Evolutionary conservation across 2,888 invertebrate species (phyloP), one percentile per base, ranked within the genome.

Genomic region (Lomographa bimaculata): DNA sequence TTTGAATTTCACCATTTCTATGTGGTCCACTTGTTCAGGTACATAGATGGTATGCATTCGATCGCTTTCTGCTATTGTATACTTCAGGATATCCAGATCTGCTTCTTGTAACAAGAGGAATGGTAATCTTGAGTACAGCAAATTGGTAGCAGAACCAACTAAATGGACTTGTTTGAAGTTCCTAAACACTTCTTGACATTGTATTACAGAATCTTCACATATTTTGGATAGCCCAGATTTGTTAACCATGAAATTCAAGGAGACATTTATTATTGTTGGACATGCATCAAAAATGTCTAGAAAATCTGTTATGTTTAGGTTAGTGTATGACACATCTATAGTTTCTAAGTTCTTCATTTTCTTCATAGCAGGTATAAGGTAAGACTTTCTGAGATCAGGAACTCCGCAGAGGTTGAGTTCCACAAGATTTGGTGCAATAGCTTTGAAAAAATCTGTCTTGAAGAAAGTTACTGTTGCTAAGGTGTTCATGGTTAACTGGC

Each of bases 291-390:
- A 58, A 9, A 84, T 60, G 16, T 73, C 69, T 28, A 71, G 16
- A 26, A 84, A 69, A 64, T 86, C 80, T 19, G 54, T 12, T 7
- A 85, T 53, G 35, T 45, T 65, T 11, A 85, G 66, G 32, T 68
- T 66, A 21, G 86, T 86, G 29, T 71, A 83, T 1, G 82, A 69
- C 9, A 86, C 60, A 66, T 86, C 72, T 26, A 86, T 54, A 12
- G 62, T 59, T 50, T 61, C 65, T 33, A 86, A 54, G 21, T 41
- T 52, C 46, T 77, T 78, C 32, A 83, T 40, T 34, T 55, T 71
- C 33, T 60, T 74, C 17, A 79, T 41, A 6, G 65, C 71, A 20
- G 65, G 58, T 25, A 79, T 9, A 6, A 84, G 46, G 10, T 53
- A 25, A 14, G 68, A 58, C 53, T 73, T 79, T 18, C 51, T 57